Evolutionary conservation across 2,113 vertebrate species (phyloP), one percentile per base, ranked within the genome.

Genomic region (Zosterops hypoxanthus): DNA sequence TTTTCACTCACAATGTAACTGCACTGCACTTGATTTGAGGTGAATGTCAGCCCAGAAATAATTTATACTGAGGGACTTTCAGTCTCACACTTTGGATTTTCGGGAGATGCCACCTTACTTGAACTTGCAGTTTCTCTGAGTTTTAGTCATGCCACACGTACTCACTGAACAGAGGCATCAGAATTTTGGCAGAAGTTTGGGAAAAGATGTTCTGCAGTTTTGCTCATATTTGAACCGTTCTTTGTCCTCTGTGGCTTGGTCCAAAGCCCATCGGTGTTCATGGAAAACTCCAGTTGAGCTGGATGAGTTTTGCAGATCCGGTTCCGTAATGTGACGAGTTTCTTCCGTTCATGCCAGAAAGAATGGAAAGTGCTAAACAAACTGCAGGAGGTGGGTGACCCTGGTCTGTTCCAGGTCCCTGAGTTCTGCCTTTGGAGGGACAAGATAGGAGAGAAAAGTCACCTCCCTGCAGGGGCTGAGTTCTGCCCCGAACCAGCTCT

Each of bases 241-340:
- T 84, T 63, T 84, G 21, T 86, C 91, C 79, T 70, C 82, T 88
- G 87, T 89, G 93, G 93, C 87, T 96, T 96, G 95, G 92, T 92
- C 12, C 42, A 39, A 4, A 59, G 78, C 93, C 84, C 87, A 47
- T n/a, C 19, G 0, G 47, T 21, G 70, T 82, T 84, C 89, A 92
- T 95, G 95, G 94, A 96, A 95, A 97, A 95, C 91, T 95, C 70
- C 78, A 57, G 78, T 22, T 75, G 77, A 95, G 69, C 63, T 33
- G 81, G 82, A 85, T 95, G 94, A 91, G 86, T 89, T 96, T 92
- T 72, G 86, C 94, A 91, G 92, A 50, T 78, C 72, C 2, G 2
- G 60, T 71, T 94, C 86, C 47, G 57, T 20, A 26, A 10, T 19
- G 64, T 65, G 77, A 92, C 10, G 7, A 55, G 25, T 85, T 92